Conservation (phyloP, 2,888 invertebrate genomes). For the Caenorhabditis japonica region DNA sequence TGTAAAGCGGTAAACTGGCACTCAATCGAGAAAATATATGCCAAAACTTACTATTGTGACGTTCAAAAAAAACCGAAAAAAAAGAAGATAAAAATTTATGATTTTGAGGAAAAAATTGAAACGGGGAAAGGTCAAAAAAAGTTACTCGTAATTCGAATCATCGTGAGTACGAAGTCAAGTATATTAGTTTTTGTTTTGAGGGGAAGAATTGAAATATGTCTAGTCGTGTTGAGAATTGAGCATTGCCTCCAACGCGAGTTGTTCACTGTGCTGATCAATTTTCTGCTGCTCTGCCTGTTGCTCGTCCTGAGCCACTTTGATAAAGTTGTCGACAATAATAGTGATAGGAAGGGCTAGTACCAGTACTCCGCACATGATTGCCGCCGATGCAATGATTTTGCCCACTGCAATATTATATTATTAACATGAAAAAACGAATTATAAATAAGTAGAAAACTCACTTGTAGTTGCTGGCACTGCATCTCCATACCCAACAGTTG, state of each 20-base stretch:
- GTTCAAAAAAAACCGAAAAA: not conserved
- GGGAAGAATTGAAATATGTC: constrained; percentile 18
- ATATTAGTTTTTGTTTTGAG: not conserved
- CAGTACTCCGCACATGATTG: constrained; percentile 77
- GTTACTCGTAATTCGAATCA: constrained; percentile 47
- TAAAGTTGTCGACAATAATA: constrained; percentile 77
- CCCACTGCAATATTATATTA: constrained; percentile 67
- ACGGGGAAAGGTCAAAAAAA: constrained; percentile 2
- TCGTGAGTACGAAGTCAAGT: constrained; percentile 4
- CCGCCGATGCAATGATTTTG: constrained; percentile 75
- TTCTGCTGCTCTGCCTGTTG: constrained; percentile 74
- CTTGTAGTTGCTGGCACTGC: constrained; percentile 75
- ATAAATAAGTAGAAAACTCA: constrained; percentile 53
- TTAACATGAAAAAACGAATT: too few species aligned
- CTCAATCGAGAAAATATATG: too few species aligned
- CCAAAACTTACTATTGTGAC: not conserved
- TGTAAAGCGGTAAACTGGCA: too few species aligned
- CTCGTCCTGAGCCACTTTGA: constrained; percentile 76
- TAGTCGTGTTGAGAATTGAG: constrained; percentile 59
- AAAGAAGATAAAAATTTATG: constrained; percentile 30
- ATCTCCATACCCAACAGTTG: constrained; percentile 77
- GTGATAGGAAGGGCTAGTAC: constrained; percentile 77
- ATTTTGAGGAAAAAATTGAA: constrained; percentile 4
- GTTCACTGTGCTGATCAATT: constrained; percentile 62
- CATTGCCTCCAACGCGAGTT: constrained; percentile 64